Evolutionary conservation across 2,888 invertebrate species (phyloP).

Genomic region (Clivina fossor): DNA sequence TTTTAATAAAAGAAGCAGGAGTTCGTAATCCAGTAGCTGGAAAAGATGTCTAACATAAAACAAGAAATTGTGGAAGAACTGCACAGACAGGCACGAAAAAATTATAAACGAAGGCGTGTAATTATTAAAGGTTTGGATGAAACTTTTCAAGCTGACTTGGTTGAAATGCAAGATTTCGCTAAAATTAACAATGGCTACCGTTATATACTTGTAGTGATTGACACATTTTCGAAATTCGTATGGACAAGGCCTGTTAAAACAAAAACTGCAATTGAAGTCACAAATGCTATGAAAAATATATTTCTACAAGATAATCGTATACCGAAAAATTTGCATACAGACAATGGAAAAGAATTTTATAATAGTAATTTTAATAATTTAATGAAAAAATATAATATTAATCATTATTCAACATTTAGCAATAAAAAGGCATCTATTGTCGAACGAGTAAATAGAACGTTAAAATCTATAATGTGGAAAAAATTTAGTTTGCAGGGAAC

Average conservation of each 20-base stretch:
- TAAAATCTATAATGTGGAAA: slow-evolving; percentile 42
- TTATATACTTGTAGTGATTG: slow-evolving; percentile 49
- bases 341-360: slow-evolving; percentile 45
- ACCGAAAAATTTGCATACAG: slow-evolving; percentile 44
- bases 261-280: slow-evolving; percentile 45
- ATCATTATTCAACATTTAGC: slow-evolving; percentile 40
- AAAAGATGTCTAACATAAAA: slow-evolving; percentile 18
- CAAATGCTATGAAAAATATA: slow-evolving; percentile 36
- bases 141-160: slow-evolving; percentile 52
- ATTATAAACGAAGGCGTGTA: slow-evolving; percentile 46
- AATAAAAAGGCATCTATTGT: slow-evolving; percentile 39
- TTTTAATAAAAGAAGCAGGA: neutral
- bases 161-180: slow-evolving; percentile 45
- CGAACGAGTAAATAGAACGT: slow-evolving; percentile 41
- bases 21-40: neutral
- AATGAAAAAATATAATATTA: slow-evolving; percentile 41
- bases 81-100: slow-evolving; percentile 48
- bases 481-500: slow-evolving; percentile 43
- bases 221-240: slow-evolving; percentile 50
- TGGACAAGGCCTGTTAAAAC: slow-evolving; percentile 47
- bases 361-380: slow-evolving; percentile 41
- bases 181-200: slow-evolving; percentile 45
- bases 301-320: slow-evolving; percentile 23
- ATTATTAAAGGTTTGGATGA: slow-evolving; percentile 49
- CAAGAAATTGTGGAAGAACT: slow-evolving; percentile 42